Evolutionary conservation across 2,113 vertebrate species (phyloP).

Genomic region (Axis porcinus): DNA sequence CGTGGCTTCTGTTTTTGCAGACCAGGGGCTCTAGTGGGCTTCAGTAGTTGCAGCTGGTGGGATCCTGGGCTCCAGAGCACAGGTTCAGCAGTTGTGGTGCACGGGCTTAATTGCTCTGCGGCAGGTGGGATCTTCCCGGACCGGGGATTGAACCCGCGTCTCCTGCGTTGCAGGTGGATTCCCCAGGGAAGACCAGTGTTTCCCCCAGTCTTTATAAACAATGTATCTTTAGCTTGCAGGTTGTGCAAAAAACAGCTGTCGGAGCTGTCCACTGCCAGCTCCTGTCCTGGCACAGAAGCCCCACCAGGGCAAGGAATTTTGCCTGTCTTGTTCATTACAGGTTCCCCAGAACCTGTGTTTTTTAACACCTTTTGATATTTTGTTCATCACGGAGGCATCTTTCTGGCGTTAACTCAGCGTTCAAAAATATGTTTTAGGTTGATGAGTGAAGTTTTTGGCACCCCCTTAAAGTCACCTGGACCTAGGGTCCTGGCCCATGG

Average conservation of each 20-base stretch:
- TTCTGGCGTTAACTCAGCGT: neutral
- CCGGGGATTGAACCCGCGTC: fast-evolving
- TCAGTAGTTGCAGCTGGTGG: neutral
- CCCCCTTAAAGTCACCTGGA: neutral
- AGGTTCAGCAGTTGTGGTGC: neutral
- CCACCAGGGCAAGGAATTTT: neutral
- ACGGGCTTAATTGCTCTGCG: fast-evolving
- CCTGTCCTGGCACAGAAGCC: neutral
- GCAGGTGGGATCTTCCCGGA: neutral
- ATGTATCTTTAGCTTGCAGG: neutral
- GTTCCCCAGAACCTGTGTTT: neutral
- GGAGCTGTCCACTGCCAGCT: fast-evolving
- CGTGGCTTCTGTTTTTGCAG: neutral
- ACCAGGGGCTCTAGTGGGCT: neutral
- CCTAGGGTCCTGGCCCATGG: neutral
- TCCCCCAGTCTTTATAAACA: neutral
- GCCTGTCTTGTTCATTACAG: neutral
- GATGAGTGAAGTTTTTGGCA: neutral
- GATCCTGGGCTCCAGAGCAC: neutral
- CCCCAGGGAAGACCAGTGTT: neutral
- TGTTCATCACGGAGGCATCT: neutral
- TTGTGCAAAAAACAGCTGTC: fast-evolving
- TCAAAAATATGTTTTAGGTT: neutral
- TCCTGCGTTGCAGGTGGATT: neutral
- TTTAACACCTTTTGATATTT: neutral